phyloP scores from a whole-genome alignment of 2,888 invertebrate species.

The Anthophora plumipes region DNA sequence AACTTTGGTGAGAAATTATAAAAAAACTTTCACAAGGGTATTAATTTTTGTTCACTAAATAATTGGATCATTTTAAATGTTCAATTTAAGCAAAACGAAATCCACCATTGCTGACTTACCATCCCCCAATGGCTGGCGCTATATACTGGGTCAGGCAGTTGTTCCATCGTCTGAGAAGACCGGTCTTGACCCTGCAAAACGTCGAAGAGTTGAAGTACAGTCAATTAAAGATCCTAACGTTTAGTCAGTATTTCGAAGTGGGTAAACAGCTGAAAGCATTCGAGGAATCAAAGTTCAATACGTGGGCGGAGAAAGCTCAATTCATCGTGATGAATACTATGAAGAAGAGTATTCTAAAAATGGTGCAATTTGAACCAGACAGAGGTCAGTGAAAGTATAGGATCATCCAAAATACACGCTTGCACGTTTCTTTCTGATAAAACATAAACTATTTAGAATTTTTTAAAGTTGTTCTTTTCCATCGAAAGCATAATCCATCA shows the following conservation, averaged over 20 bases:
- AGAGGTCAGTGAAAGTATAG: constrained; percentile 52
- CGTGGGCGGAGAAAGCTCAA: constrained; percentile 89
- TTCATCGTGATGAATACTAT: constrained; percentile 88
- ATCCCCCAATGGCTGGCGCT: constrained; percentile 92
- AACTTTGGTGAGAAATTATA: no score
- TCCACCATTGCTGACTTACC: constrained; percentile 90
- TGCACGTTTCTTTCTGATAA: no score
- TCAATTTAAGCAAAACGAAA: constrained; percentile 86
- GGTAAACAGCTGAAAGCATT: constrained; percentile 91
- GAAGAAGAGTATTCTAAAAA: constrained; percentile 89
- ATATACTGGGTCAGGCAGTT: constrained; percentile 94
- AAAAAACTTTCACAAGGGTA: no score
- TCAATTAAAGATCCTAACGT: constrained; percentile 90
- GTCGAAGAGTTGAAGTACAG: constrained; percentile 90
- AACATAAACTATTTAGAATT: no score
- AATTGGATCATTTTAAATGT: not conserved
- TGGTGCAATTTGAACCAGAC: constrained; percentile 83
- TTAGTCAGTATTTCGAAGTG: constrained; percentile 91
- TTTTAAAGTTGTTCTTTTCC: no score
- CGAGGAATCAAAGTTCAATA: constrained; percentile 90
- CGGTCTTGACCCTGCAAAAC: constrained; percentile 92
- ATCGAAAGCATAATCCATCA: no score
- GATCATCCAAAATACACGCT: no score
- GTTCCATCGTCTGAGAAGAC: constrained; percentile 91
- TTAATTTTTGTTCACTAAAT: no score